Base-by-base conservation (phyloP, 2,113 vertebrate species). In the Argyrosomus japonicus region DNA sequence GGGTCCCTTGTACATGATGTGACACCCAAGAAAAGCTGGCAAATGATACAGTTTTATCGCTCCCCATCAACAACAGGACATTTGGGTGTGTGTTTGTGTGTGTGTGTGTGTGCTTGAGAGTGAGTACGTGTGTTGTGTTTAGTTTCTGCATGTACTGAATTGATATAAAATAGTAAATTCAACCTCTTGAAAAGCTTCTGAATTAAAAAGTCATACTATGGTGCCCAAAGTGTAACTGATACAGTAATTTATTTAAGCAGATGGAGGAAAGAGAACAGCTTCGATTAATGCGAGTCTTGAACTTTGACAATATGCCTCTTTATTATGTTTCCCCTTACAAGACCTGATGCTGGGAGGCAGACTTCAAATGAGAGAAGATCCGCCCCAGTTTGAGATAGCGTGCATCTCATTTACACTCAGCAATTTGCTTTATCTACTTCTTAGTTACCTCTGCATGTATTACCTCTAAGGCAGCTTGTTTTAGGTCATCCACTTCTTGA, bases 1-100 rank as follows among this genome's bases (percentile, higher is more conserved):
- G 60, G 69, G 54, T 78, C 48, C 82, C 79, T 85, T 77, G 78
- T 87, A 81, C 84, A 90, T 80, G 79, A 92, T 83, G 90, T 90
- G 89, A 92, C 91, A 85, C 83, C 91, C 79, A 91, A 91, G 87
- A 89, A 94, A 90, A 92, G 78, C 93, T 81, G 84, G 75, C 68
- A 90, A 88, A 91, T 91, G 75, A 84, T 76, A 87, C 32, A 19
- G 68, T 89, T 92, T 90, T 89, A 87, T 87, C 6, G 85, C 67
- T 78, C 58, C 47, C 57, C 81, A 89, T 87, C 86, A 88, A 86
- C 77, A 40, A 77, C 47, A 4, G 48, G 79, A 75, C 63, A 76
- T 75, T 45, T 81, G 47, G 72, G 77, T 83, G 68, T 80, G 74
- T 81, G 71, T 85, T 79, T 71, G 61, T 68, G 64, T 75, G 47